Percentiles rank a stretch among this genome's conserved stretches.
phyloP scores from a whole-genome alignment of 2,797 vertebrate species.

The Enteromius fasciolatus region DNA sequence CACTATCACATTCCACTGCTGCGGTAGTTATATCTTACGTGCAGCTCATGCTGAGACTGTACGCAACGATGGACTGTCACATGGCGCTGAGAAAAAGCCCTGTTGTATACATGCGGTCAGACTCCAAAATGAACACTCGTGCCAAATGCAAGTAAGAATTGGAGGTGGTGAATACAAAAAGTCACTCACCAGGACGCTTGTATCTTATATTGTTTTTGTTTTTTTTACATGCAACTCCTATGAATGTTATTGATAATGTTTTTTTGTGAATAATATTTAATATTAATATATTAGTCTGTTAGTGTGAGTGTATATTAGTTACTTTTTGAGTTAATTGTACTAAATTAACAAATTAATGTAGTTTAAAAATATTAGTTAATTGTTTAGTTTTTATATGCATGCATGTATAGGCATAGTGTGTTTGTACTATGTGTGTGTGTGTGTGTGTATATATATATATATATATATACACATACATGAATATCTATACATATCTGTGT shows the following conservation, averaged over 20 bases:
- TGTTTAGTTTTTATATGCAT: too few species aligned
- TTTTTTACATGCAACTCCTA: neutral
- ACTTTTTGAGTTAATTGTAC: too few species aligned
- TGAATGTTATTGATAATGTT: neutral
- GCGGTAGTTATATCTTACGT: conserved; percentile 1
- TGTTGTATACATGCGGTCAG: neutral
- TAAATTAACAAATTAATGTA: too few species aligned
- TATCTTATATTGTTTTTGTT: too few species aligned
- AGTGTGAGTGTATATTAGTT: neutral
- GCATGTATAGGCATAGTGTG: too few species aligned
- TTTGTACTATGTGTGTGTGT: too few species aligned
- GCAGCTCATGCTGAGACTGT: neutral
- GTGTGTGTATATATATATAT: too few species aligned
- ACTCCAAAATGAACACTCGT: neutral
- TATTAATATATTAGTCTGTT: neutral
- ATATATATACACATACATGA: too few species aligned
- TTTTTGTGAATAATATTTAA: neutral
- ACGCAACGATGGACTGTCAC: neutral
- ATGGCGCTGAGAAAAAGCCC: neutral
- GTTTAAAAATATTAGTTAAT: too few species aligned
- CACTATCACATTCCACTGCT: conserved; percentile 24
- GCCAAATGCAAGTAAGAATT: neutral
- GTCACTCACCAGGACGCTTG: neutral
- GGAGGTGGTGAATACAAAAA: neutral
- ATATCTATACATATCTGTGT: too few species aligned